Evolutionary conservation across 2,888 invertebrate species (phyloP).

Genomic region (Cylindroiulus punctatus): DNA sequence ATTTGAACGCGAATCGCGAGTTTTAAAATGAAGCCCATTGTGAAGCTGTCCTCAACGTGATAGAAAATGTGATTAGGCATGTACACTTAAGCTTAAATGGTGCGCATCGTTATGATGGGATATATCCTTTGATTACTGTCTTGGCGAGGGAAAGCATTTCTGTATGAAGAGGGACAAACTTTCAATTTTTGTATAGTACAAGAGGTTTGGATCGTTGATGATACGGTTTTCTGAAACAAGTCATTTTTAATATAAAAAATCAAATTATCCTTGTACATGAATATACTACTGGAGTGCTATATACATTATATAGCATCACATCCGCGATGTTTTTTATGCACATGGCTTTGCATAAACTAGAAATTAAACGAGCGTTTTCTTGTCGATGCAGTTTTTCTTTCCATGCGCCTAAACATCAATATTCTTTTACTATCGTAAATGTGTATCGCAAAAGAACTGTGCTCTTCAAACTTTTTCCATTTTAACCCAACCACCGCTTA

Average conservation of each 20-base stretch:
- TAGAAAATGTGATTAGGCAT: conserved; percentile 38
- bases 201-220: not conserved
- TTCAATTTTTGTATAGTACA: not conserved
- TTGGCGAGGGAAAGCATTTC: not conserved
- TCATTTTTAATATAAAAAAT: not conserved
- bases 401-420: not conserved
- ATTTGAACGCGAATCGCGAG: not conserved
- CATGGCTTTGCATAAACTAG: not conserved
- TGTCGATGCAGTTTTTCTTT: not conserved
- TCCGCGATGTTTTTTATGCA: not conserved
- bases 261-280: not conserved
- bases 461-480: too few relatives aligned
- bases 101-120: conserved; percentile 45
- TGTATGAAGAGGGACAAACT: not conserved
- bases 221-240: not conserved
- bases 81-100: conserved; percentile 22
- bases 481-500: too few relatives aligned
- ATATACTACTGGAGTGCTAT: too few relatives aligned
- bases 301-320: not conserved
- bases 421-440: not conserved
- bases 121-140: not conserved
- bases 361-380: not conserved
- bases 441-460: too few relatives aligned
- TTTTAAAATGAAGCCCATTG: not conserved
- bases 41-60: not conserved